phyloP scores from a whole-genome alignment of 1,140 invertebrate genomes.

The Bombus haemorrhoidalis region DNA sequence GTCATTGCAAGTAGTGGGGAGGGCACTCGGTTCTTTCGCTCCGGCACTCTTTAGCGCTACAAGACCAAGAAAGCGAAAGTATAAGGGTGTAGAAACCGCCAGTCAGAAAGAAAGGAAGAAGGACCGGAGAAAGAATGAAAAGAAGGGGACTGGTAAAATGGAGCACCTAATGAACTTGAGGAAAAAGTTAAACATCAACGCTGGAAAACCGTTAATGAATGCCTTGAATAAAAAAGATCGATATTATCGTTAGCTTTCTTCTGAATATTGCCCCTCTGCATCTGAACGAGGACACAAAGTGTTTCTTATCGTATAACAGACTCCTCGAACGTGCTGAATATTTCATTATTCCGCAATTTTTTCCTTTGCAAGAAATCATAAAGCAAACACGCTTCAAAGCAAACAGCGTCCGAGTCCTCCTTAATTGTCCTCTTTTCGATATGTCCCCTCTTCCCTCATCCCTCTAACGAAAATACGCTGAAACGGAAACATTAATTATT shows the following conservation, averaged over 20 bases:
- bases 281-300: slow-evolving; percentile 47
- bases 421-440: slow-evolving; percentile 35
- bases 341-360: slow-evolving; percentile 38
- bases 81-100: slow-evolving; percentile 49
- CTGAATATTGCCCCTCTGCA: slow-evolving; percentile 53
- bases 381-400: slow-evolving; percentile 24
- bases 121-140: slow-evolving; percentile 45
- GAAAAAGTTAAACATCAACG: slow-evolving; percentile 72
- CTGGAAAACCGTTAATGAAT: slow-evolving; percentile 67
- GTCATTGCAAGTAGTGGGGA: slow-evolving; percentile 58
- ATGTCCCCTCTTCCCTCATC: not conserved
- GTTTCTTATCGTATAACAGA: slow-evolving; percentile 47
- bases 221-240: slow-evolving; percentile 48
- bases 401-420: not conserved
- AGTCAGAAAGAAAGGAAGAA: slow-evolving; percentile 58
- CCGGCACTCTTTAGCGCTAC: slow-evolving; percentile 34
- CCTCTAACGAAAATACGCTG: too few species aligned
- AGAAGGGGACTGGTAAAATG: slow-evolving; percentile 60
- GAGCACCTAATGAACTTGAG: slow-evolving; percentile 73
- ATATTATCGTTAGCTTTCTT: slow-evolving; percentile 55
- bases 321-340: slow-evolving; percentile 34
- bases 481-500: slow-evolving; percentile 18
- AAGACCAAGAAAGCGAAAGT: slow-evolving; percentile 53
- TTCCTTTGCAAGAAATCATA: not conserved
- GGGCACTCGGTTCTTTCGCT: slow-evolving; percentile 52